A percentile compares a stretch with the other conserved stretches of the same genome.
Evolutionary conservation across 1,140 invertebrate species (phyloP).

Genomic region (Coptotermes formosanus): DNA sequence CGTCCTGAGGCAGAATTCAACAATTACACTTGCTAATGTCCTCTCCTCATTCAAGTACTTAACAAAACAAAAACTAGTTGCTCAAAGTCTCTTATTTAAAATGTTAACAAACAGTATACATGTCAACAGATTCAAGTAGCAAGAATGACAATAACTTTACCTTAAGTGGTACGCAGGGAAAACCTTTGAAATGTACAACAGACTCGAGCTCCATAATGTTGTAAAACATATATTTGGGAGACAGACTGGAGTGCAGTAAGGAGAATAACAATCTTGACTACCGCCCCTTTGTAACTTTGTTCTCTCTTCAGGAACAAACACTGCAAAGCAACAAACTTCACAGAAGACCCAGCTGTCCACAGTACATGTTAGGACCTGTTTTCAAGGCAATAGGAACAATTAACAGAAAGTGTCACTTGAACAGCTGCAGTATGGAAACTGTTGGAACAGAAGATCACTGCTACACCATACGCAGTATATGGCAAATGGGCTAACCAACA

Average conservation of each 20-base stretch:
- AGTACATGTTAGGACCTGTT: not conserved
- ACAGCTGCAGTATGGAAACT: not conserved
- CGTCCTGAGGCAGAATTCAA: constrained; percentile 17
- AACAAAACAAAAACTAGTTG: constrained; percentile 10
- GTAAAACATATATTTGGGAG: not conserved
- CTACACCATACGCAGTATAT: no score
- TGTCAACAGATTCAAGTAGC: constrained; percentile 12
- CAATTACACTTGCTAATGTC: not conserved
- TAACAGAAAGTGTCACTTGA: not conserved
- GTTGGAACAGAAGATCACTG: not conserved
- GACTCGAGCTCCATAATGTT: not conserved
- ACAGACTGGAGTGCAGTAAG: not conserved
- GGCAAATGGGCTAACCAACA: no score
- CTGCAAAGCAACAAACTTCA: not conserved
- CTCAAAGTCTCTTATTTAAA: constrained; percentile 1
- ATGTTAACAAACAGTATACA: constrained; percentile 17
- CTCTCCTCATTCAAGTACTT: constrained; percentile 7
- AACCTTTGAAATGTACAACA: not conserved
- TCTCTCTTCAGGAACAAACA: not conserved
- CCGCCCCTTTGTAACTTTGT: not conserved
- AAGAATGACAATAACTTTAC: not conserved
- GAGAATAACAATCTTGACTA: not conserved
- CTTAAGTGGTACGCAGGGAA: not conserved
- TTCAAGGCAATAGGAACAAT: no score
- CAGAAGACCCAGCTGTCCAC: not conserved